phyloP scores from a whole-genome alignment of 2,797 vertebrate species.

The Mycteria americana region DNA sequence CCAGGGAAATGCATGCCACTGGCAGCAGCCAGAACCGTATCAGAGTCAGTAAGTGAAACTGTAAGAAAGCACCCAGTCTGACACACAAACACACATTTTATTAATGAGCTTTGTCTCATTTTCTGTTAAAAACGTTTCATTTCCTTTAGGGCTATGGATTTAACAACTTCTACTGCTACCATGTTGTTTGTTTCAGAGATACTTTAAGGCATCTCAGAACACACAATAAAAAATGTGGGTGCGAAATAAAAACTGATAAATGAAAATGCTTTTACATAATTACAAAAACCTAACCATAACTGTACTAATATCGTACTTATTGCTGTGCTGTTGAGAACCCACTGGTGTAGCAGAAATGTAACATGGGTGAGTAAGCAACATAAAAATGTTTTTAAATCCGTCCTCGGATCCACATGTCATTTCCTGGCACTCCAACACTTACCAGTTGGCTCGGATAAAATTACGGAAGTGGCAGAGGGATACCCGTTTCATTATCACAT shows the following conservation, averaged over 20 bases:
- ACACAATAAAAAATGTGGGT: neutral
- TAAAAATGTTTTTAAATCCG: neutral
- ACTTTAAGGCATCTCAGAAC: neutral
- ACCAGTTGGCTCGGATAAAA: neutral
- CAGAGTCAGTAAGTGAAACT: neutral
- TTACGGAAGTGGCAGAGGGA: neutral
- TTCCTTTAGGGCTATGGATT: neutral
- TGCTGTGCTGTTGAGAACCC: neutral
- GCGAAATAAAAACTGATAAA: neutral
- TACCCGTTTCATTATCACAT: neutral
- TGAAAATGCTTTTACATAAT: neutral
- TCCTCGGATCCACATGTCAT: neutral
- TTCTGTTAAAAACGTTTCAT: neutral
- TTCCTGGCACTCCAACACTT: neutral
- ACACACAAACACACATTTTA: neutral
- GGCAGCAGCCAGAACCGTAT: neutral
- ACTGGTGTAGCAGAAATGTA: neutral
- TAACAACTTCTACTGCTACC: neutral
- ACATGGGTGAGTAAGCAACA: neutral
- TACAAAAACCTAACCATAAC: neutral
- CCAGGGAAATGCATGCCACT: neutral
- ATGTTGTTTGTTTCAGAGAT: neutral
- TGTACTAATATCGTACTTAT: neutral
- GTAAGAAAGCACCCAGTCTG: neutral
- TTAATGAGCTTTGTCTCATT: neutral